Evolutionary conservation across 2,888 invertebrate species (phyloP).

Genomic region (Agonum fuliginosum): DNA sequence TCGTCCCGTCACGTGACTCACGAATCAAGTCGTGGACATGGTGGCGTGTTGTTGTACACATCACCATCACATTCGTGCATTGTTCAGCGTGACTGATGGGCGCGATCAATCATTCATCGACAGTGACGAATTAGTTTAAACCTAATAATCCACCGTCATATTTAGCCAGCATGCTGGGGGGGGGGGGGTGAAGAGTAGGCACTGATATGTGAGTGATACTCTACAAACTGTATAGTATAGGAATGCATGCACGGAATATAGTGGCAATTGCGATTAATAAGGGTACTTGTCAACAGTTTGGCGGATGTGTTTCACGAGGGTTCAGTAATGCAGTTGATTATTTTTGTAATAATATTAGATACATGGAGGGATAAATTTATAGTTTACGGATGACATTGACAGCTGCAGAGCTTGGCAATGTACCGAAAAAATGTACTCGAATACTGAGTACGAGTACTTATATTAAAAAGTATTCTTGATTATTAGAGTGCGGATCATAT

Average conservation of each 20-base stretch:
- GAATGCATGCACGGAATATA: not conserved
- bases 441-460: too few species aligned
- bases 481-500: too few species aligned
- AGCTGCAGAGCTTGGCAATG: too few species aligned
- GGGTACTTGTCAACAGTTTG: not conserved
- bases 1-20: not conserved
- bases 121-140: conserved; percentile 59
- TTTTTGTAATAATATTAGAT: too few species aligned
- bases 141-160: conserved; percentile 57
- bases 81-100: conserved; percentile 55
- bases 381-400: too few species aligned
- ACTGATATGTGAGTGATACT: not conserved
- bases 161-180: conserved; percentile 31
- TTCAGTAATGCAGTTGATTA: not conserved
- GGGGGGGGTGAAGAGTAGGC: not conserved
- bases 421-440: too few species aligned
- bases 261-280: not conserved
- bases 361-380: too few species aligned
- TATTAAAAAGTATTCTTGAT: too few species aligned
- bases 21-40: not conserved
- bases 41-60: conserved; percentile 23
- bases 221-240: not conserved
- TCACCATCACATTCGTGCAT: conserved; percentile 34
- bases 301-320: not conserved
- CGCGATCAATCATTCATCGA: conserved; percentile 56